Evolutionary conservation across 1,140 invertebrate species (phyloP), one percentile per base, ranked within the genome.

Genomic region (Eubasilissa regina): DNA sequence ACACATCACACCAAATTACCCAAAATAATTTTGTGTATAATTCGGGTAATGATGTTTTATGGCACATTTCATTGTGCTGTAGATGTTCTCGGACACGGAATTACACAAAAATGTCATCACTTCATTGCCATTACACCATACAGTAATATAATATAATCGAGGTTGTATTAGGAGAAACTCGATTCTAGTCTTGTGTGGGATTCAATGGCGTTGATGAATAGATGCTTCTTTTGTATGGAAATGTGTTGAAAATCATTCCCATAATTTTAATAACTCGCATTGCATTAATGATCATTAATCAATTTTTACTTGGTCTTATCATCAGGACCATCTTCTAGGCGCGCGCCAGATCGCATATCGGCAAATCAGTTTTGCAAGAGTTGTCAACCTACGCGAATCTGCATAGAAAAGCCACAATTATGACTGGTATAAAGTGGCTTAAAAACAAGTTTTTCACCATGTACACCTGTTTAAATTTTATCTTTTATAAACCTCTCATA

Each of bases 151-250:
- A 4, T 75, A 19, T 56, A 35, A 75, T 25, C 56, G 53, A 58
- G 47, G 56, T 35, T 43, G 56, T 74, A 74, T 75, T 75, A 75
- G 73, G 21, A 55, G 73, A 75, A 75, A 75, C 73, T 35, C 53
- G 73, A 75, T 75, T 25, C 53, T 6, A 66, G 13, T 66, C 19
- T n/a, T 66, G 62, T 66, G 62, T 66, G 62, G 62, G 62, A 21
- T 66, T n/a, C 10, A 66, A 66, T n/a, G 21, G 19, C 13, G 9
- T 66, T 17, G 25, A 43, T 35, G 43, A 21, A 66, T 25, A 66
- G 12, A n/a, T 6, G n/a, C 35, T n/a, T 17, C 13, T 43, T 66
- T 66, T 66, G 25, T 66, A n/a, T 66, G 17, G 25, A 51, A 51
- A 51, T 51, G 48, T 51, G 48, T 13, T 51, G 48, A 51, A 51